Evolutionary conservation across 2,888 invertebrate genomes (phyloP), one percentile per base, ranked within the genome.

Genomic region (Dasysyrphus tricinctus): DNA sequence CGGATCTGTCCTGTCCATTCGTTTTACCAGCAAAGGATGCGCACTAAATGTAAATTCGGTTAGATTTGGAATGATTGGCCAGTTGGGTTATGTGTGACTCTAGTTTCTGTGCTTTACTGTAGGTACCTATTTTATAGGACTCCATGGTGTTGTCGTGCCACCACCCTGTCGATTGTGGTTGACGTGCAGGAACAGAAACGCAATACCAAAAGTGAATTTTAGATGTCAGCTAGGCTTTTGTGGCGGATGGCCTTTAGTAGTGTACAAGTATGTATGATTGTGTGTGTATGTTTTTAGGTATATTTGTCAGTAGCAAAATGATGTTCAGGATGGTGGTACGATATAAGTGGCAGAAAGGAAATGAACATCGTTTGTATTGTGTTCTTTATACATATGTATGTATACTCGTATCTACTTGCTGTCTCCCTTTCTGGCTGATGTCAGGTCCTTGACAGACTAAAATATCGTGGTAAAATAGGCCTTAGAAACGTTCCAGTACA

Each of bases 191-290:
- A 80, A 57, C 59, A 80, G 72, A 80, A 84, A 54, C 59, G 76
- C 72, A 76, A 72, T 84, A 65, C 84, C 76, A 80, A 84, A 84
- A 84, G 80, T 84, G 84, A 80, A 84, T 76, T 84, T 84, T 72
- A 44, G 75, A 84, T 80, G 80, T 80, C 84, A 80, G 80, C 54
- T 80, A 54, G 84, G 84, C 76, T 76, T 76, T 72, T 84, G 84
- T 59, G 80, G 83, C 59, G 32, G 11, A 19, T 12, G n/a, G 12
- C 8, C 19, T 42, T 34, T 49, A 5, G 14, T 14, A 59, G 19
- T 24, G 24, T 24, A 24, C 3, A 3, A 3, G 24, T 8, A 5
- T 37, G 2, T 19, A 11, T 59, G 11, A n/a, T n/a, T n/a, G n/a
- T n/a, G n/a, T n/a, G n/a, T n/a, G n/a, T n/a, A n/a, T 14, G 49